Conservation (phyloP, 2,888 invertebrate species). For the Crossocerus cetratus region DNA sequence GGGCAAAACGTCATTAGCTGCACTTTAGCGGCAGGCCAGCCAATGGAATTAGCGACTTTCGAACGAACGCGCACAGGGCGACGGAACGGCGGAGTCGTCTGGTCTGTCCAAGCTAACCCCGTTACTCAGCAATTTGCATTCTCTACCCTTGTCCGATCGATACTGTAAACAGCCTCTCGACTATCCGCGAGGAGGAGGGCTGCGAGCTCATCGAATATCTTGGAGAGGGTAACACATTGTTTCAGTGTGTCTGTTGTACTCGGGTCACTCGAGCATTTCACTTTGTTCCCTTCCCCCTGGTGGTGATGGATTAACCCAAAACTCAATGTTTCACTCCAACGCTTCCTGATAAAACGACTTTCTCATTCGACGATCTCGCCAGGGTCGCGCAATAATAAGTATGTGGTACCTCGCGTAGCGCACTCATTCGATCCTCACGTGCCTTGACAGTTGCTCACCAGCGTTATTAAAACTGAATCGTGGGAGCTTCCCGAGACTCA, state of each 20-base stretch:
- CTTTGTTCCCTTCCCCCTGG: background rate
- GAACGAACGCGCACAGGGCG: background rate
- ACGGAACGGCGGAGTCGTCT: slow-evolving; percentile 11
- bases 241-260: background rate
- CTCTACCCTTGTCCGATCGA: slow-evolving; percentile 5
- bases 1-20: slow-evolving; percentile 15
- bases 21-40: slow-evolving; percentile 6
- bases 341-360: too few relatives aligned
- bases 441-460: too few relatives aligned
- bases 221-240: background rate
- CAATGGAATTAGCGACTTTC: slow-evolving; percentile 24
- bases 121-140: background rate
- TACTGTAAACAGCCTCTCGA: background rate
- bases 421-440: too few relatives aligned
- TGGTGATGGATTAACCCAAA: too few relatives aligned
- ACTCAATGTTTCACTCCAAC: too few relatives aligned
- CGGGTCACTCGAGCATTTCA: slow-evolving; percentile 12
- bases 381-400: too few relatives aligned
- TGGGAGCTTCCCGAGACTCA: too few relatives aligned
- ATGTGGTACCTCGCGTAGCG: too few relatives aligned
- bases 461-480: too few relatives aligned
- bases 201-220: slow-evolving; percentile 2
- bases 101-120: background rate
- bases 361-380: too few relatives aligned
- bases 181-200: background rate